Evolutionary conservation across 2,113 vertebrate species (phyloP), one percentile per base, ranked within the genome.

Genomic region (Galeopterus variegatus): DNA sequence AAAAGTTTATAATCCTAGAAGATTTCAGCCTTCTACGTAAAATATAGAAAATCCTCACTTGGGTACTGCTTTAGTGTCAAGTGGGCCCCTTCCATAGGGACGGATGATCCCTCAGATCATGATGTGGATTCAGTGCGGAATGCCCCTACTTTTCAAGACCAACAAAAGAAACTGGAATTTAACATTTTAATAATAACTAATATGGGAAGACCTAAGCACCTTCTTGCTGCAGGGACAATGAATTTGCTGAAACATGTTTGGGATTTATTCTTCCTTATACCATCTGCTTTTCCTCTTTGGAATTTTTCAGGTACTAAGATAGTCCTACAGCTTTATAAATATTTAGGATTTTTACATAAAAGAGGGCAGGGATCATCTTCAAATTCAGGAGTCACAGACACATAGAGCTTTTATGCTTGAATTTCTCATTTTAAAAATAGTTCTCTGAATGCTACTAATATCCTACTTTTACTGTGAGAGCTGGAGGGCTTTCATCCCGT

Each of bases 31-130:
- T 54, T 48, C 48, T 8, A n/a, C 86, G 50, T 13, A 58, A 76
- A 69, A 73, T 12, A 45, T 10, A 48, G 76, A 95, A 69, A 87
- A 48, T 2, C n/a, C 18, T 84, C 14, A 19, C n/a, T 86, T 62
- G 3, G 17, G 10, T 3, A 6, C 24, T 5, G 12, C n/a, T n/a
- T 75, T 28, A 65, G 60, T 9, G 28, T 18, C 75, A 26, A 12
- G 52, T 15, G 9, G 77, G 10, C 18, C 41, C 58, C 69, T 36
- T 28, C 70, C 31, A 24, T 0, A 15, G 73, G 19, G 18, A 33
- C 60, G 8, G 3, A 11, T 0, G 3, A 26, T 5, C 33, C 73
- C 0, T 36, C 24, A 9, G 41, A 33, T 13, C 26, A 24, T 11
- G 18, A 11, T 2, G 6, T 56, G 69, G 58, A 31, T 23, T 28